phyloP scores from a whole-genome alignment of 2,113 vertebrate species.

The Nibea albiflora region DNA sequence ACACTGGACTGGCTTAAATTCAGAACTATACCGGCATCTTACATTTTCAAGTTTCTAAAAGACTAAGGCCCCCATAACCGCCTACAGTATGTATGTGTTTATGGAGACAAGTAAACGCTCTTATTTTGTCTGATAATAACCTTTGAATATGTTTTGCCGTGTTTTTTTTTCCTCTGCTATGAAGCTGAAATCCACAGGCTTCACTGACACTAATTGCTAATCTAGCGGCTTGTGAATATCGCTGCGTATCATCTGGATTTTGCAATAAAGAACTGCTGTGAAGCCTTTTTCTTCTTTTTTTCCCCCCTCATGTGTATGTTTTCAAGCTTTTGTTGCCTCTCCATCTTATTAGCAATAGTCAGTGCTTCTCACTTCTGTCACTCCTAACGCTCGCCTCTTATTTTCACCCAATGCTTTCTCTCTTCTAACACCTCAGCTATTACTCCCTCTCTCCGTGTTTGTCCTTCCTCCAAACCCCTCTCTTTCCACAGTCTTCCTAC shows the following conservation, averaged over 20 bases:
- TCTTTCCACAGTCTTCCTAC: conserved; percentile 10
- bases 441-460: conserved; percentile 27
- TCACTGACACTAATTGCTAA: conserved; percentile 62
- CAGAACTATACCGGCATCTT: conserved; percentile 13
- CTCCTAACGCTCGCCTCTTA: conserved; percentile 28
- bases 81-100: conserved; percentile 13
- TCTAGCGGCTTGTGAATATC: conserved; percentile 57
- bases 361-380: conserved; percentile 30
- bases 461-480: not conserved
- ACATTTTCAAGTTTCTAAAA: conserved; percentile 14
- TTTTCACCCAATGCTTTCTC: conserved; percentile 50
- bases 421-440: conserved; percentile 36
- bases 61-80: conserved; percentile 3
- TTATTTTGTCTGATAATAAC: conserved; percentile 50
- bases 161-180: conserved; percentile 43
- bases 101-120: conserved; percentile 22
- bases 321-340: conserved; percentile 44
- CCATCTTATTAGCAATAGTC: conserved; percentile 56
- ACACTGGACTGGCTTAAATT: not conserved
- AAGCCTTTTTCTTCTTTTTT: conserved; percentile 49
- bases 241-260: conserved; percentile 59
- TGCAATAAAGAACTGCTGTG: conserved; percentile 52
- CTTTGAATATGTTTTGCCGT: conserved; percentile 43
- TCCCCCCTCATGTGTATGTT: conserved; percentile 15
- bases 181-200: conserved; percentile 49